A percentile compares a stretch with the other conserved stretches of the same genome.
These are phyloP conservation scores for Pediacus dermestoides DNA, from an alignment of 2,888 invertebrate species.

Conservation along the genomic window DNA sequence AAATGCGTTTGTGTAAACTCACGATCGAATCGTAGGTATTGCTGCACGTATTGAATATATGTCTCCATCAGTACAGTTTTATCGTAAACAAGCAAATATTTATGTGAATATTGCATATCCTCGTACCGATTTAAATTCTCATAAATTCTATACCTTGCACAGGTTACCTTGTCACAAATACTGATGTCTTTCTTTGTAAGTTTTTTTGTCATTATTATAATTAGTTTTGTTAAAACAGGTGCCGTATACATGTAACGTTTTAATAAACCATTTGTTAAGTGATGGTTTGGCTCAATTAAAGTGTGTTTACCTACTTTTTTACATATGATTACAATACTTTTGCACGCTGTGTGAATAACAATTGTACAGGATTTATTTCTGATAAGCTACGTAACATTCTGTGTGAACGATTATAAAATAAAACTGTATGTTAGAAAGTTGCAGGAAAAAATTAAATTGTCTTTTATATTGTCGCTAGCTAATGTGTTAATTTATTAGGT, in stretches of 20 bases:
- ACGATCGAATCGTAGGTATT: not conserved
- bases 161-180: slow-evolving; percentile 45
- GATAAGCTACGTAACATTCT: too few species aligned
- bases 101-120: slow-evolving; percentile 38
- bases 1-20: not conserved
- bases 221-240: slow-evolving; percentile 17
- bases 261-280: slow-evolving; percentile 12
- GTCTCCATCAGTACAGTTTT: slow-evolving; percentile 21
- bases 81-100: slow-evolving; percentile 30
- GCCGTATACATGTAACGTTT: slow-evolving; percentile 14
- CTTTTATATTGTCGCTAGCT: too few species aligned
- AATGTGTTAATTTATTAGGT: too few species aligned
- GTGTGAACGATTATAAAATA: too few species aligned
- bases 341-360: too few species aligned
- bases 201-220: slow-evolving; percentile 21
- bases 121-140: slow-evolving; percentile 41
- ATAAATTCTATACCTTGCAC: slow-evolving; percentile 35
- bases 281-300: slow-evolving; percentile 27
- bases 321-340: too few species aligned
- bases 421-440: too few species aligned
- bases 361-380: too few species aligned
- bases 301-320: slow-evolving; percentile 27
- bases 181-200: slow-evolving; percentile 42
- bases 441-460: too few species aligned
- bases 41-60: slow-evolving; percentile 17